Evolutionary conservation across 2,113 vertebrate genomes (phyloP).

Genomic region (Phainopepla nitens): DNA sequence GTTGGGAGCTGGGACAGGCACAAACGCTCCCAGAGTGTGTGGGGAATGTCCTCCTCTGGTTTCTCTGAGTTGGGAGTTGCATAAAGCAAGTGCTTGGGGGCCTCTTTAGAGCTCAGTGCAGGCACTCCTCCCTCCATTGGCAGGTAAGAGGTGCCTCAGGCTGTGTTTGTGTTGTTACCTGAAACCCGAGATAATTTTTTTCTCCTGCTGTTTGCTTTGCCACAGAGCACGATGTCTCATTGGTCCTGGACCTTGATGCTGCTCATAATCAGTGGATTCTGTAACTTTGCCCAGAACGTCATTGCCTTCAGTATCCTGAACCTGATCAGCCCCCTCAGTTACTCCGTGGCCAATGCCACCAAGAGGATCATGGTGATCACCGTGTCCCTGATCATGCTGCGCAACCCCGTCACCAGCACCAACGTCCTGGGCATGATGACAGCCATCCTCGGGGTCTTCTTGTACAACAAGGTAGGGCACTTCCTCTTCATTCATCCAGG

Average conservation of each 20-base stretch:
- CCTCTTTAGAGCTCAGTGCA: not conserved
- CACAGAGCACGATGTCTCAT: conserved; percentile 77
- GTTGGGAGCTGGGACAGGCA: not conserved
- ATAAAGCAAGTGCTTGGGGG: accelerated
- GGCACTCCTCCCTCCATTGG: not conserved
- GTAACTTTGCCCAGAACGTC: conserved; percentile 97
- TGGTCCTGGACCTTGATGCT: conserved; percentile 88
- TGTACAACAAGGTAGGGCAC: conserved; percentile 91
- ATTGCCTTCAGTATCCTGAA: conserved; percentile 97
- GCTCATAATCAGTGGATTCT: conserved; percentile 92
- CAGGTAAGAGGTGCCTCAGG: not conserved
- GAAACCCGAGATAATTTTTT: not conserved
- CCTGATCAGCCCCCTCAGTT: conserved; percentile 93
- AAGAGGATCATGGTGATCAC: conserved; percentile 98
- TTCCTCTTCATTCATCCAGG: accelerated
- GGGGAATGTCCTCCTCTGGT: not conserved
- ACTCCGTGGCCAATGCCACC: conserved; percentile 95
- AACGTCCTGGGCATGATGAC: conserved; percentile 97
- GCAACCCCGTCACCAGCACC: conserved; percentile 88
- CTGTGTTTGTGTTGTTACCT: not conserved
- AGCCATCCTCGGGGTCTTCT: conserved; percentile 91
- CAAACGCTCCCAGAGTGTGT: not conserved
- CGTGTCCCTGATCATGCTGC: conserved; percentile 92
- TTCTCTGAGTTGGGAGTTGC: not conserved
- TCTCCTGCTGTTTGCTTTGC: not conserved